Percentiles rank a stretch among this genome's conserved stretches.
Evolutionary conservation across 2,888 invertebrate species (phyloP).

Genomic region (Drosophila stalkeri): DNA sequence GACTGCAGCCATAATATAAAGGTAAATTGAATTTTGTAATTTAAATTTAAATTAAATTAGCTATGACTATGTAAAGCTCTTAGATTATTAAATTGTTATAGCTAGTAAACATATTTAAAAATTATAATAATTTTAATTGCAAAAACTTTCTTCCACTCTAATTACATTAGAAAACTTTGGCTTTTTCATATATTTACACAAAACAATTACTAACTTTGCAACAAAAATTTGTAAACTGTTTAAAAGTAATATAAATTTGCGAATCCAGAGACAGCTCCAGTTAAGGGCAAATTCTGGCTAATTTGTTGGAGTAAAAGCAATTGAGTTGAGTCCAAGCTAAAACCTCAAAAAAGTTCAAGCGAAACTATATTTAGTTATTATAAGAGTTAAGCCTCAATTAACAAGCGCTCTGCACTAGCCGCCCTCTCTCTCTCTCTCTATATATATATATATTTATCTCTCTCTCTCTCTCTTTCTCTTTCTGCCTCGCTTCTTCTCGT

Average conservation of each 20-base stretch:
- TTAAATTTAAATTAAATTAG: neutral
- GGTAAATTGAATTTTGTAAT: slow-evolving; percentile 11
- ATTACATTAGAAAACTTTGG: neutral
- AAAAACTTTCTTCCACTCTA: neutral
- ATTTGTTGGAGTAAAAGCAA: neutral
- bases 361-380: neutral
- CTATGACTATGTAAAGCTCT: no score
- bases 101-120: no score
- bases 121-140: neutral
- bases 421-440: neutral
- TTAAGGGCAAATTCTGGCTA: no score
- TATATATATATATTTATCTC: accelerated
- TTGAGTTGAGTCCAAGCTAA: neutral
- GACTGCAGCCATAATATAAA: slow-evolving; percentile 20
- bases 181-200: neutral
- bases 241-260: neutral
- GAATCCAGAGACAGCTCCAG: neutral
- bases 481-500: slow-evolving; percentile 8
- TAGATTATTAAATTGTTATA: no score
- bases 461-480: accelerated
- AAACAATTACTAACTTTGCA: neutral
- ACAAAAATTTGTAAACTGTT: neutral
- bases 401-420: neutral
- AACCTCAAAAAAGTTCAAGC: slow-evolving; percentile 1
- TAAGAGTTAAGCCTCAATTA: slow-evolving; percentile 5